A percentile compares a stretch with the other conserved stretches of the same genome.
These are phyloP conservation scores for Chouioia cunea DNA, from an alignment of 2,888 invertebrate genomes.

Conservation along the genomic window DNA sequence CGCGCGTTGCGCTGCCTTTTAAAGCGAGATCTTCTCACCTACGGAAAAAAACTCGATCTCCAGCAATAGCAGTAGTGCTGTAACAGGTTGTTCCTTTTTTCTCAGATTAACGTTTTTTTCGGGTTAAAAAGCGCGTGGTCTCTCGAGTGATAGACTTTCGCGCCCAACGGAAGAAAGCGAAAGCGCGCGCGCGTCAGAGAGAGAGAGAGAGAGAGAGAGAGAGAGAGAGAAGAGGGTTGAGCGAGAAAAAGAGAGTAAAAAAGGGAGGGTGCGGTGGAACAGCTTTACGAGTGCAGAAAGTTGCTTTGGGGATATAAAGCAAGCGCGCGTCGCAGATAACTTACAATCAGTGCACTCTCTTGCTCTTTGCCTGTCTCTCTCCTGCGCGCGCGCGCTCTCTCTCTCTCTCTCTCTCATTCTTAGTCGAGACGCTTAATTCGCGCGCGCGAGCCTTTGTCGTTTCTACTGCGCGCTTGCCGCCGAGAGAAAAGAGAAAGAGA, in stretches of 20 bases:
- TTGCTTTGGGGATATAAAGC: slow-evolving; percentile 67
- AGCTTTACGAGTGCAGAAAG: slow-evolving; percentile 68
- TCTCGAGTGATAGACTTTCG: slow-evolving; percentile 31
- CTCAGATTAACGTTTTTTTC: slow-evolving; percentile 33
- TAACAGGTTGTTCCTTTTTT: not conserved
- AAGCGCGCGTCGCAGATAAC: slow-evolving; percentile 67
- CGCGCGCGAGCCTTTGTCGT: not conserved
- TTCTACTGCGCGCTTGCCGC: not conserved
- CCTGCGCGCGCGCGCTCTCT: slow-evolving; percentile 50
- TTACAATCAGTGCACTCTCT: slow-evolving; percentile 66
- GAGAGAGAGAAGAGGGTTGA: slow-evolving; percentile 49
- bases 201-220: slow-evolving; percentile 41
- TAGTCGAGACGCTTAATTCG: slow-evolving; percentile 7
- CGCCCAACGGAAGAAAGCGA: not conserved
- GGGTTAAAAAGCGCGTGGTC: slow-evolving; percentile 36
- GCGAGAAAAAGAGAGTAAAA: slow-evolving; percentile 51
- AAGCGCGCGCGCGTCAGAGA: not conserved
- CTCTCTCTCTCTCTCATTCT: slow-evolving; percentile 35
- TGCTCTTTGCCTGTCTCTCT: slow-evolving; percentile 52
- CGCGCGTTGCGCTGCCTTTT: not conserved
- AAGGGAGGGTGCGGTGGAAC: slow-evolving; percentile 50
- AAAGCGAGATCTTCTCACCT: slow-evolving; percentile 6
- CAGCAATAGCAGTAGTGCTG: not conserved
- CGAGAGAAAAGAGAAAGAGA: not conserved
- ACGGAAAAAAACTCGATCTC: not conserved